phyloP scores from a whole-genome alignment of 2,888 invertebrate genomes.

The Drosophila testacea region DNA sequence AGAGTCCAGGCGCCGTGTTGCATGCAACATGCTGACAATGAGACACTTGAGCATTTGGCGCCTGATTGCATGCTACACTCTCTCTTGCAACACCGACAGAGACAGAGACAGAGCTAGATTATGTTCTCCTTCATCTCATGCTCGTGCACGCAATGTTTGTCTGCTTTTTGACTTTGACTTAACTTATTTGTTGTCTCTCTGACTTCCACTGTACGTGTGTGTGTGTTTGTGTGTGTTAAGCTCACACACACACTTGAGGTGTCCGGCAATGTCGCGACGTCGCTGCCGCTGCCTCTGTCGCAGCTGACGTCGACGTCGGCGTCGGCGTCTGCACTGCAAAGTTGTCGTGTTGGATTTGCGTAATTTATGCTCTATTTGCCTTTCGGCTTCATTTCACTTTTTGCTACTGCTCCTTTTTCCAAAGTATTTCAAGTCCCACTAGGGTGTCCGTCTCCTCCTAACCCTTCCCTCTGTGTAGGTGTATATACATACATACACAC shows the following conservation, averaged over 20 bases:
- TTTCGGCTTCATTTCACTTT: constrained; percentile 80
- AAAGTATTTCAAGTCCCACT: constrained; percentile 47
- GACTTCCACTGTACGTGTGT: constrained; percentile 28
- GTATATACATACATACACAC: constrained; percentile 4
- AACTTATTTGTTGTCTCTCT: constrained; percentile 74
- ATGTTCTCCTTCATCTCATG: constrained; percentile 26
- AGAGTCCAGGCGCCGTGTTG: constrained; percentile 37
- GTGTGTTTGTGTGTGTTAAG: constrained; percentile 21
- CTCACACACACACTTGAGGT: constrained; percentile 12
- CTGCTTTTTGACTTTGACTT: constrained; percentile 77
- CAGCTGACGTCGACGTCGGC: constrained; percentile 12
- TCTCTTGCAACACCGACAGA: constrained; percentile 25
- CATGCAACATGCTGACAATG: constrained; percentile 78
- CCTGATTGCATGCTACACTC: constrained; percentile 74
- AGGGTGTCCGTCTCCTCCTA: constrained; percentile 1
- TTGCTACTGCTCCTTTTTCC: constrained; percentile 56
- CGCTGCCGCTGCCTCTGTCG: constrained; percentile 12
- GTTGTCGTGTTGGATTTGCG: constrained; percentile 79
- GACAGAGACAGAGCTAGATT: constrained; percentile 4
- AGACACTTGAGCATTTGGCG: constrained; percentile 79
- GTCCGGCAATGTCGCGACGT: constrained; percentile 29
- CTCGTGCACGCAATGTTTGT: constrained; percentile 54
- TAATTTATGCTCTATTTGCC: constrained; percentile 81
- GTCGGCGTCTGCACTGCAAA: constrained; percentile 50
- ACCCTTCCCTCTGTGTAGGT: not conserved